Conservation (phyloP, 2,888 invertebrate species). For the Hydraecia micacea region DNA sequence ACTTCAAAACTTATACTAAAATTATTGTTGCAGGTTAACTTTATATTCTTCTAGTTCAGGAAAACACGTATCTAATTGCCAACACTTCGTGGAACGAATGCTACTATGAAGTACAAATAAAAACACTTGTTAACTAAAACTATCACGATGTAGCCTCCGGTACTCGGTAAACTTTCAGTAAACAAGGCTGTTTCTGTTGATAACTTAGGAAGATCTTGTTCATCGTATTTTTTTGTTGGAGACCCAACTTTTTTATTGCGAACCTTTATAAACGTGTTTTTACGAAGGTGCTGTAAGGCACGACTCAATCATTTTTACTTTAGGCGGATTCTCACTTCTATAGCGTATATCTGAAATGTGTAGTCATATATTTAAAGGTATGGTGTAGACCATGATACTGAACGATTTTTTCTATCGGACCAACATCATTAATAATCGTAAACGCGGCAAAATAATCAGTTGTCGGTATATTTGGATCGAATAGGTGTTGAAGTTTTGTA, state of each 20-base stretch:
- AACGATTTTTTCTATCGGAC: too few relatives aligned
- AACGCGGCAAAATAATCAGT: too few relatives aligned
- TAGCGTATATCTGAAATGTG: too few relatives aligned
- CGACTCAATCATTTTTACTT: background rate
- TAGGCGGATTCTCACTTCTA: background rate
- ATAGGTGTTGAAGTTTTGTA: too few relatives aligned
- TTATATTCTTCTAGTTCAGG: background rate
- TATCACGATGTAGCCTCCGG: background rate
- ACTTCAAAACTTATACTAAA: background rate
- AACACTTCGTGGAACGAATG: background rate
- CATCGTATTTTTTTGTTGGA: background rate
- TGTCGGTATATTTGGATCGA: too few relatives aligned
- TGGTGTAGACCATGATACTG: too few relatives aligned
- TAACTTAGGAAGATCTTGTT: background rate
- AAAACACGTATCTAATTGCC: background rate
- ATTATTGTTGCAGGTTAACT: background rate
- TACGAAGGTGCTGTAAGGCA: background rate
- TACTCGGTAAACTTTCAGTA: background rate
- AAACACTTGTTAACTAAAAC: constrained; percentile 4
- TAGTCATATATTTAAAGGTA: too few relatives aligned
- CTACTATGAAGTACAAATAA: background rate
- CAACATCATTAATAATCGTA: too few relatives aligned
- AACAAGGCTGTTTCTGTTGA: background rate
- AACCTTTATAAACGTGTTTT: background rate
- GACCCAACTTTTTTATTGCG: background rate